Evolutionary conservation across 1,140 invertebrate species (phyloP).

Genomic region (Saccostrea cuccullata): DNA sequence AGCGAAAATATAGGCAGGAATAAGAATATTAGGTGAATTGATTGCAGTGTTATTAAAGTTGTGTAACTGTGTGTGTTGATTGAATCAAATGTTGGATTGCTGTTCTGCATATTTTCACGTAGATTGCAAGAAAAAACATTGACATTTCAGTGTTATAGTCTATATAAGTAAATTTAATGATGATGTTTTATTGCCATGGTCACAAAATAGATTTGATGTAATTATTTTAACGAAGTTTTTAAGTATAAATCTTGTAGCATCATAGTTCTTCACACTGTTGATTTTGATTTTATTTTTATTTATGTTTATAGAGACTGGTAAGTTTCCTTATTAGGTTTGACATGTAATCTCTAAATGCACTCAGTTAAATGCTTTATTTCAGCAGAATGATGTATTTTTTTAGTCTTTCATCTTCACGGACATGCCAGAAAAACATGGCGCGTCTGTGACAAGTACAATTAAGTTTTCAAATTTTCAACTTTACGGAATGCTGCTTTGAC

Average conservation of each 20-base stretch:
- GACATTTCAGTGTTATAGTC: not conserved
- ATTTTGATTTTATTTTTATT: constrained; percentile 34
- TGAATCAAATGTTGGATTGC: too few relatives aligned
- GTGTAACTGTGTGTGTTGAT: too few relatives aligned
- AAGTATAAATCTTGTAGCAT: not conserved
- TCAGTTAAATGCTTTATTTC: constrained; percentile 21
- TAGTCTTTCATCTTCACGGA: not conserved
- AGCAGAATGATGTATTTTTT: constrained; percentile 7
- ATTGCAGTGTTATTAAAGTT: not conserved
- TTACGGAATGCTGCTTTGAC: not conserved
- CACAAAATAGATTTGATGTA: not conserved
- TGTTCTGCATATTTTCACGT: not conserved
- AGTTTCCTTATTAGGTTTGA: constrained; percentile 33
- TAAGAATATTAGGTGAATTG: not conserved
- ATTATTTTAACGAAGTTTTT: not conserved
- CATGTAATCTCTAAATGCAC: constrained; percentile 30
- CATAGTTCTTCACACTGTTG: not conserved
- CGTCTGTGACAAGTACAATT: not conserved
- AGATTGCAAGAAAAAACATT: not conserved
- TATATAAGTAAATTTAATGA: not conserved
- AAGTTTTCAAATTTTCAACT: not conserved
- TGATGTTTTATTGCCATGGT: not conserved
- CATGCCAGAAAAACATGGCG: not conserved
- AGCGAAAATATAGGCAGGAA: not conserved
- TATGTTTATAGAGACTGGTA: constrained; percentile 46